Percentiles rank a stretch among this genome's conserved stretches.
Conservation (phyloP, 92 coral and sea anemone species). For the Umimayanthus chanpuru region DNA sequence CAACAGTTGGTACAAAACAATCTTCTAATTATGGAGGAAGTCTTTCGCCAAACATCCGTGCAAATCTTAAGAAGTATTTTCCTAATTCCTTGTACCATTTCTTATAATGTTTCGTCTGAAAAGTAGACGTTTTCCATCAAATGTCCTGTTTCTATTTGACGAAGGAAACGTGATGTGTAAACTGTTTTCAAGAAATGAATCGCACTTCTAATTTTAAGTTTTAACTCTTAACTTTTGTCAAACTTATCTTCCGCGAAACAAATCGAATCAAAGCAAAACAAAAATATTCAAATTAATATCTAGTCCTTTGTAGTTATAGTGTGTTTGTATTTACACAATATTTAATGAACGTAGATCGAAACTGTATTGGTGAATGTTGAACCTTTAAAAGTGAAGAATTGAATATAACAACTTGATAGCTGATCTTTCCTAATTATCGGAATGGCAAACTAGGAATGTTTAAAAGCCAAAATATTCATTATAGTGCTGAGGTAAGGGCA, state of each 20-base stretch:
- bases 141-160: not conserved
- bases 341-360: not conserved
- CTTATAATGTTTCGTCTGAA: not conserved
- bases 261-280: not conserved
- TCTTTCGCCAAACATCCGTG: not conserved
- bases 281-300: not conserved
- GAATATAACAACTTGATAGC: not conserved
- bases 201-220: not conserved
- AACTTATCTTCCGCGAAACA: no score
- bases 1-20: not conserved
- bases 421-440: not conserved
- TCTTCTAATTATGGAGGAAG: not conserved
- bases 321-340: not conserved
- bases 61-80: not conserved
- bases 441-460: not conserved
- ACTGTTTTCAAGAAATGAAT: not conserved
- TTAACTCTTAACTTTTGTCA: not conserved
- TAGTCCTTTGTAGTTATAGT: not conserved
- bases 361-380: not conserved
- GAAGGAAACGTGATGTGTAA: not conserved
- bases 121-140: not conserved
- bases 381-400: not conserved
- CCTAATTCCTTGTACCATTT: no score
- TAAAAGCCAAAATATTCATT: not conserved
- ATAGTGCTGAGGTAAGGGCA: not conserved